Base-by-base conservation (phyloP, 1,140 invertebrate species). In the Pseudomyrmex dendroicus region DNA sequence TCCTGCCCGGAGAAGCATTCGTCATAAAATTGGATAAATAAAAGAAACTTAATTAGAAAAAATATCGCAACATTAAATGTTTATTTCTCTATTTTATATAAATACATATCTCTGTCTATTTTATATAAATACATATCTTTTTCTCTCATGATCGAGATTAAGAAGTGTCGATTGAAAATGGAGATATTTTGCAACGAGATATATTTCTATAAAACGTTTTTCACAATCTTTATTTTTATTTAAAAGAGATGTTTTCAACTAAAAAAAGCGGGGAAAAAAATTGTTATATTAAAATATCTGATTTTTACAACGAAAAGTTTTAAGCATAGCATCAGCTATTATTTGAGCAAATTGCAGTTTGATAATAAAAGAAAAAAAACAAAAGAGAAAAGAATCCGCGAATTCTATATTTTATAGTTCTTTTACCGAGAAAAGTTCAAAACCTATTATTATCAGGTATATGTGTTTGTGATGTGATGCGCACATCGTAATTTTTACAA, bases 11-110 rank as follows among this genome's bases (percentile, higher is more conserved):
- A 77, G 96, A 96, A 89, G 96, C 95, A 22, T 94, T 96, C 77
- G 92, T 97, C 70, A 95, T 96, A 61, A 96, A 96, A 91, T 93
- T 97, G 59, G 96, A 97, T 90, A 97, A 97, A 91, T 96, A 94
- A 95, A 82, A 22, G 10, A 54, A 12, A 13, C 3, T 66, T 7
- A 12, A 12, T 77, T 25, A 57, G 46, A 3, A 1, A 25, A 25
- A 10, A 9, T 20, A 52, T 17, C 13, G 15, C 15, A 9, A 48
- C 1, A 48, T 68, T 48, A n/a, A 17, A 78, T 46, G 46, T 67
- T 77, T 57, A 78, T 13, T 66, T 56, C 13, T 52, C 7, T 62
- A 7, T 66, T 48, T 77, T 66, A 13, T 77, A 7, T 0, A 35
- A 35, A 7, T 35, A 35, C 35, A 35, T 35, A 35, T 35, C 35